Evolutionary conservation across 2,888 invertebrate species (phyloP).

Genomic region (Alloplasta piceator): DNA sequence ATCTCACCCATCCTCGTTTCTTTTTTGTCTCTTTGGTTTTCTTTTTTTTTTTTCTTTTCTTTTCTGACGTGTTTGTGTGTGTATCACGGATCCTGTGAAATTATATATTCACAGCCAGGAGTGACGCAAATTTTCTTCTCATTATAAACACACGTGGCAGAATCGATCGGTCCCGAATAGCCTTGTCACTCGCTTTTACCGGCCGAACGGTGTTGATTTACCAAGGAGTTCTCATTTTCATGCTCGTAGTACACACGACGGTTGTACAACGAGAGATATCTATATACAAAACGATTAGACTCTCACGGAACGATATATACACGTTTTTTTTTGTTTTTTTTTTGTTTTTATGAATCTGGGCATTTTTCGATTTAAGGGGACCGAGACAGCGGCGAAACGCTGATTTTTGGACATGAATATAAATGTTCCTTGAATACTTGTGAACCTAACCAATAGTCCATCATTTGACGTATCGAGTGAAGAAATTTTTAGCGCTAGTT

Average conservation of each 20-base stretch:
- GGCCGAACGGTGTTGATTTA: conserved; percentile 34
- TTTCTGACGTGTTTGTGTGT: conserved; percentile 23
- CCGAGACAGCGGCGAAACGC: no score
- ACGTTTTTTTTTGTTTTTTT: background rate
- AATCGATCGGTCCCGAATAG: conserved; percentile 37
- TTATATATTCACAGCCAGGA: conserved; percentile 48
- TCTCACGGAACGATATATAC: conserved; percentile 63
- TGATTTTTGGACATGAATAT: no score
- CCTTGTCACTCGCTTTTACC: conserved; percentile 38
- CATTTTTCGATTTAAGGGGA: no score
- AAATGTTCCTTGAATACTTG: no score
- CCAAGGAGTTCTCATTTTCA: conserved; percentile 47
- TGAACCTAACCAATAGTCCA: no score
- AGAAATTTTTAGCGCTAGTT: no score
- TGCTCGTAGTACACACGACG: conserved; percentile 49
- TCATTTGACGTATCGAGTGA: no score
- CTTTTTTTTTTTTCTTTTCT: conserved; percentile 8
- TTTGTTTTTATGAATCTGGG: no score
- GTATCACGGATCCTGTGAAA: conserved; percentile 30
- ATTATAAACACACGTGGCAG: conserved; percentile 39
- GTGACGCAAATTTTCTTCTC: conserved; percentile 46
- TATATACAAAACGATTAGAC: conserved; percentile 66
- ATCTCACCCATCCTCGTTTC: conserved; percentile 39
- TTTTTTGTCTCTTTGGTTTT: conserved; percentile 4
- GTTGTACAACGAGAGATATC: conserved; percentile 57